Percentiles rank a stretch among this genome's conserved stretches.
Conservation (phyloP, 2,113 vertebrate species). For the Pygoscelis antarcticus region DNA sequence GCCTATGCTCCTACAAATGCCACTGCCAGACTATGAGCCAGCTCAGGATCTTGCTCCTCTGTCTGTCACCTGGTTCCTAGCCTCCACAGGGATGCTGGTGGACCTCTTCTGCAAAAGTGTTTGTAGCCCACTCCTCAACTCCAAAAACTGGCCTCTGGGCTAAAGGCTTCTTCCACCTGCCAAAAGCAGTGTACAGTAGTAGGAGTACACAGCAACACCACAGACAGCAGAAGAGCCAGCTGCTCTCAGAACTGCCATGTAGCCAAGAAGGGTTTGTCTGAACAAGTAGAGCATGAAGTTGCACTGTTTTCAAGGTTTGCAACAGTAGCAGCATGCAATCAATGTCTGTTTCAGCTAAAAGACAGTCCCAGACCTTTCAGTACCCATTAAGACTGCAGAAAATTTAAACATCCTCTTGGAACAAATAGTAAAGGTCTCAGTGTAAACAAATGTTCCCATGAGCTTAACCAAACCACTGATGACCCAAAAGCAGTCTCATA, state of each 20-base stretch:
- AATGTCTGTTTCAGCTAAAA: neutral
- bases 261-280: neutral
- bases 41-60: neutral
- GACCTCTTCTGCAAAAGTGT: neutral
- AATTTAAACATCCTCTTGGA: conserved; percentile 39
- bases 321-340: neutral
- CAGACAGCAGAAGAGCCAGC: conserved; percentile 9
- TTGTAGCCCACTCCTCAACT: neutral
- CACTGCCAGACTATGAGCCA: neutral
- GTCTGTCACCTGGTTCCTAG: neutral
- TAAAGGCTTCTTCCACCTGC: neutral
- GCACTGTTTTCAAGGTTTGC: neutral
- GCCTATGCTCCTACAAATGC: neutral
- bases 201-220: neutral
- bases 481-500: neutral
- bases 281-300: neutral
- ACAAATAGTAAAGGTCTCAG: neutral
- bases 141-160: neutral
- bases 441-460: neutral
- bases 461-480: conserved; percentile 12
- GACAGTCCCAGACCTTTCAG: conserved; percentile 18
- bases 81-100: neutral
- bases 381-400: conserved; percentile 1
- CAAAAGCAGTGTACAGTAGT: neutral
- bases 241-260: conserved; percentile 17